Percentiles rank a stretch among this genome's conserved stretches.
phyloP scores from a whole-genome alignment of 2,113 vertebrate species.

The Toxotes jaculatrix region DNA sequence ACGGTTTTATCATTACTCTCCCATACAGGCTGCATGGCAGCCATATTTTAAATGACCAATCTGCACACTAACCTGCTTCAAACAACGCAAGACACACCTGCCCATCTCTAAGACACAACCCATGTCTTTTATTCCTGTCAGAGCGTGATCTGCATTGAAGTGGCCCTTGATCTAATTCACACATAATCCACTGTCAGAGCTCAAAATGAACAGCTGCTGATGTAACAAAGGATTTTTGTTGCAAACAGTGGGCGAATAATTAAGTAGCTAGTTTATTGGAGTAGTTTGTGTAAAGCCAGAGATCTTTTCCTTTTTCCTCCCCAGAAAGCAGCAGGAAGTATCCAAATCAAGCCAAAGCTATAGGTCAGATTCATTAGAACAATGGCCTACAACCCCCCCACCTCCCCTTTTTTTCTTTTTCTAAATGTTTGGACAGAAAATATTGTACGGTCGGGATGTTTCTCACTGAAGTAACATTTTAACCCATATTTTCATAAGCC shows the following conservation, averaged over 20 bases:
- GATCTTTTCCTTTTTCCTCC: neutral
- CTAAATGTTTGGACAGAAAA: neutral
- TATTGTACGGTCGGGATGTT: neutral
- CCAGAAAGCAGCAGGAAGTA: neutral
- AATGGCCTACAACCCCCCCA: neutral
- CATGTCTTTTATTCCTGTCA: neutral
- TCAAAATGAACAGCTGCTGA: neutral
- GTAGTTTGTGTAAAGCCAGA: neutral
- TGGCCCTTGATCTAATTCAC: neutral
- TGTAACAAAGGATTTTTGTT: neutral
- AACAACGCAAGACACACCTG: neutral
- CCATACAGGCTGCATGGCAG: no score
- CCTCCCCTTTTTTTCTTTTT: neutral
- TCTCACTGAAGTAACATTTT: neutral
- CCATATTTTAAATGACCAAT: neutral
- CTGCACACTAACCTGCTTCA: neutral
- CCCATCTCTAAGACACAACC: neutral
- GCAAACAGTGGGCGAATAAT: neutral
- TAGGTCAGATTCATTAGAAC: constrained; percentile 1
- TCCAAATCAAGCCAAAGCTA: neutral
- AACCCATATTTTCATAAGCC: neutral
- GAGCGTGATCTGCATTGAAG: neutral
- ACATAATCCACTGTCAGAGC: neutral
- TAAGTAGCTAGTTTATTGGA: neutral
- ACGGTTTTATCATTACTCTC: neutral